These are phyloP conservation scores for Stratiomys singularior DNA, from an alignment of 2,888 invertebrate species.

Conservation along the genomic window DNA sequence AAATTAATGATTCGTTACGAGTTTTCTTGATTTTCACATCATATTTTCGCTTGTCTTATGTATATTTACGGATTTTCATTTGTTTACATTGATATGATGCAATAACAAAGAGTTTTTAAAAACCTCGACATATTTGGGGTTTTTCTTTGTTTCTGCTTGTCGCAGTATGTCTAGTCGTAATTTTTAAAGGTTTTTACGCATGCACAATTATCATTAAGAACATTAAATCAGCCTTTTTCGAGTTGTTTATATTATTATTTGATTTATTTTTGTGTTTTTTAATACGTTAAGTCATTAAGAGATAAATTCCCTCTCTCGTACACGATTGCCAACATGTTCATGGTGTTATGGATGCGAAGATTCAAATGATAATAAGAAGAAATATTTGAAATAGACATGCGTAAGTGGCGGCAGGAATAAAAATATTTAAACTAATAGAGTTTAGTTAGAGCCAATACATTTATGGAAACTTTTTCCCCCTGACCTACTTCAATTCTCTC, in stretches of 20 bases:
- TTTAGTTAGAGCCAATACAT: too few relatives aligned
- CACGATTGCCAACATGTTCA: slow-evolving; percentile 31
- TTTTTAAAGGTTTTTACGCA: not conserved
- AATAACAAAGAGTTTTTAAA: not conserved
- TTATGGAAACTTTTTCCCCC: too few relatives aligned
- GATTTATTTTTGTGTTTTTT: slow-evolving; percentile 48
- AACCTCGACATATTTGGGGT: slow-evolving; percentile 17
- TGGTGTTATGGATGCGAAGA: slow-evolving; percentile 33
- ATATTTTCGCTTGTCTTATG: not conserved
- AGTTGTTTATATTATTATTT: slow-evolving; percentile 43
- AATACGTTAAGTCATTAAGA: slow-evolving; percentile 46
- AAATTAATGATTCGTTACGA: slow-evolving; percentile 15
- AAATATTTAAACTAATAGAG: not conserved
- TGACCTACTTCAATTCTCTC: too few relatives aligned
- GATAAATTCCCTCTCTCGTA: slow-evolving; percentile 43
- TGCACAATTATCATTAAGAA: slow-evolving; percentile 35
- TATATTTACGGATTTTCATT: slow-evolving; percentile 14
- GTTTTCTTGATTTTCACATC: slow-evolving; percentile 5
- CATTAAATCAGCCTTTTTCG: slow-evolving; percentile 51
- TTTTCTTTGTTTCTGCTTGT: slow-evolving; percentile 36
- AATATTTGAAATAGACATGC: not conserved
- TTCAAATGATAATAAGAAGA: not conserved
- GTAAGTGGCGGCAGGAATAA: not conserved
- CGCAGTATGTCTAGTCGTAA: not conserved
- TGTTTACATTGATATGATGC: slow-evolving; percentile 33